These are phyloP conservation scores for Tetranychus urticae DNA, from an alignment of 1,140 invertebrate species.

Conservation along the genomic window DNA sequence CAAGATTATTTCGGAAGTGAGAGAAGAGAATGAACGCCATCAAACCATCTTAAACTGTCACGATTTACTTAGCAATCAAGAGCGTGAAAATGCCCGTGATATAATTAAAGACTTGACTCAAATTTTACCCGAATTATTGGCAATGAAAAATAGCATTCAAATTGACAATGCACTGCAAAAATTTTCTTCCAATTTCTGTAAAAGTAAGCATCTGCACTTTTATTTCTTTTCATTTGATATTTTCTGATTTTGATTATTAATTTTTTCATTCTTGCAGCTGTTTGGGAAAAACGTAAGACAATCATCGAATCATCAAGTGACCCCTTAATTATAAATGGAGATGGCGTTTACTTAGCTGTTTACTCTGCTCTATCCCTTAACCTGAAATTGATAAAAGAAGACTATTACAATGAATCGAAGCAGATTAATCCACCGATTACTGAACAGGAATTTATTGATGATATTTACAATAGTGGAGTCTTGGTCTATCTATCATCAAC, in stretches of 20 bases:
- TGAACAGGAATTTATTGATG: constrained; percentile 64
- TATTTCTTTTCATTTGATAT: constrained; percentile 3
- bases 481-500: constrained; percentile 67
- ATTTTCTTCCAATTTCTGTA: constrained; percentile 70
- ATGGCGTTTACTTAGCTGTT: constrained; percentile 73
- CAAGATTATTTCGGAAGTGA: background rate
- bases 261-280: constrained; percentile 20
- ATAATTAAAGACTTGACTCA: background rate
- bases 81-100: constrained; percentile 42
- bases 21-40: background rate
- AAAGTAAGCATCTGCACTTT: constrained; percentile 33
- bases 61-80: constrained; percentile 26
- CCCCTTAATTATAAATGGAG: constrained; percentile 63
- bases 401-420: constrained; percentile 43
- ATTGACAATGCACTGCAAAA: constrained; percentile 70
- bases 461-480: constrained; percentile 66
- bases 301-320: background rate
- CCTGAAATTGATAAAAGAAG: constrained; percentile 44
- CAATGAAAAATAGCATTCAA: constrained; percentile 44
- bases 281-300: constrained; percentile 13
- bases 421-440: constrained; percentile 8
- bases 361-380: constrained; percentile 59
- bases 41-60: too few species aligned
- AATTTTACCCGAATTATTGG: constrained; percentile 19
- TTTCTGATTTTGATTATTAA: constrained; percentile 20